These are phyloP conservation scores for Serranus cabrilla DNA, from an alignment of 2,797 vertebrate genomes.

Conservation along the genomic window DNA sequence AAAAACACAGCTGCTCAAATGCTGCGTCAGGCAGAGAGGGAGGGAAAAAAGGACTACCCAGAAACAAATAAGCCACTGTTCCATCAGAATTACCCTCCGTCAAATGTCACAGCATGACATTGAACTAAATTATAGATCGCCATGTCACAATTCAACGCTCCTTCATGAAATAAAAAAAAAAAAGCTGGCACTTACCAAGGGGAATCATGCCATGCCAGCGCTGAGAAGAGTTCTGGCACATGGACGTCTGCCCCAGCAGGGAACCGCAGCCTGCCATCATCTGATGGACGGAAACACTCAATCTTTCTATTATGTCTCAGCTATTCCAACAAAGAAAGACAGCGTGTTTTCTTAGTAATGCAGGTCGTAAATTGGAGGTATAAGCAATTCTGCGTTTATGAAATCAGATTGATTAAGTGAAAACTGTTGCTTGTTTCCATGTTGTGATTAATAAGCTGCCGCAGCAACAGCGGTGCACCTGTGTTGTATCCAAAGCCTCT, in stretches of 20 bases:
- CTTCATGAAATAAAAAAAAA: slow-evolving; percentile 44
- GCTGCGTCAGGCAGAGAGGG: slow-evolving; percentile 9
- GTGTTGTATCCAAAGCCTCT: slow-evolving; percentile 24
- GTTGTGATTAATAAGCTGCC: slow-evolving; percentile 11
- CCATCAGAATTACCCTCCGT: slow-evolving; percentile 26
- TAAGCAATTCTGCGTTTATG: neutral
- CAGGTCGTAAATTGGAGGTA: neutral
- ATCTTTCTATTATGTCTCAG: slow-evolving; percentile 9
- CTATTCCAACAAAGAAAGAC: slow-evolving; percentile 8
- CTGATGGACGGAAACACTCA: slow-evolving; percentile 34
- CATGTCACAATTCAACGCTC: slow-evolving; percentile 62
- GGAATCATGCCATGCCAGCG: slow-evolving; percentile 39
- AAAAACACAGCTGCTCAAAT: slow-evolving; percentile 30
- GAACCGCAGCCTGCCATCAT: slow-evolving; percentile 34
- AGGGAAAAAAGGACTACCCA: neutral
- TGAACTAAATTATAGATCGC: slow-evolving; percentile 44
- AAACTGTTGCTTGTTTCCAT: slow-evolving; percentile 13
- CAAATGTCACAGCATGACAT: slow-evolving; percentile 40
- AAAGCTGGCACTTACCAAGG: slow-evolving; percentile 36
- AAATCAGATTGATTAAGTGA: slow-evolving; percentile 1
- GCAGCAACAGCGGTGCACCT: slow-evolving; percentile 22
- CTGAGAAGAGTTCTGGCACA: slow-evolving; percentile 43
- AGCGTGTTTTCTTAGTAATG: slow-evolving; percentile 7
- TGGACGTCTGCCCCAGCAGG: slow-evolving; percentile 3
- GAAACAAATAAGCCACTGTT: slow-evolving; percentile 52